A percentile compares a stretch with the other conserved stretches of the same genome.
Evolutionary conservation across 2,113 vertebrate species (phyloP).

Genomic region (Eulemur macaco): DNA sequence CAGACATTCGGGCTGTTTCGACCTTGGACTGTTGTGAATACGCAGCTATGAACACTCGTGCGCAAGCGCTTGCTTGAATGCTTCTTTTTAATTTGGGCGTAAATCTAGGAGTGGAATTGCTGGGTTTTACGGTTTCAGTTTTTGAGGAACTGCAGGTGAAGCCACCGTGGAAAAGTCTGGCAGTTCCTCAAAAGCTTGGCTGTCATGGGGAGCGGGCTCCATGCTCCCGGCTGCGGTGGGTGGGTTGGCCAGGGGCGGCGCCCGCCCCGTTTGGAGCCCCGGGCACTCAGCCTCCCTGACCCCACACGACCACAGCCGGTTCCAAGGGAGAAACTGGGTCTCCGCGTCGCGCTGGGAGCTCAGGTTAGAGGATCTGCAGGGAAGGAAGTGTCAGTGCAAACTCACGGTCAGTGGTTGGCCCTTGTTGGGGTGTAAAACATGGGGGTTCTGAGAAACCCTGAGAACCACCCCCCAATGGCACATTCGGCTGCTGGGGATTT

Average conservation of each 20-base stretch:
- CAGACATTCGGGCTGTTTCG: too few relatives aligned
- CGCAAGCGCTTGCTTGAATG: not conserved
- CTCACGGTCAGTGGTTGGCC: slow-evolving; percentile 50
- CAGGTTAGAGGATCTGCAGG: not conserved
- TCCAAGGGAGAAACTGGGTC: not conserved
- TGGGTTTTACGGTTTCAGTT: too few relatives aligned
- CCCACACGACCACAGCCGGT: too few relatives aligned
- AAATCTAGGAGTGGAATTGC: not conserved
- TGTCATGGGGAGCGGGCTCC: not conserved
- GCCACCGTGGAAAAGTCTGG: too few relatives aligned
- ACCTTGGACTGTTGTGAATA: too few relatives aligned
- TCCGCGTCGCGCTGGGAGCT: not conserved
- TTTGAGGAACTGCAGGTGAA: too few relatives aligned
- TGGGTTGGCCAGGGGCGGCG: not conserved
- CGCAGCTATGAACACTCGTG: not conserved
- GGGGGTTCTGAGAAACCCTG: slow-evolving; percentile 74
- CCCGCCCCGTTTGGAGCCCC: too few relatives aligned
- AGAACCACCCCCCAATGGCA: slow-evolving; percentile 73
- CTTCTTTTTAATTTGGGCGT: not conserved
- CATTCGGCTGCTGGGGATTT: slow-evolving; percentile 63
- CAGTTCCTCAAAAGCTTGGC: too few relatives aligned
- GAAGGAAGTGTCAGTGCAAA: not conserved
- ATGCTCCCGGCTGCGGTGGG: not conserved
- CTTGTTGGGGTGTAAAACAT: slow-evolving; percentile 71
- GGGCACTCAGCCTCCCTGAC: not conserved